Percentiles rank a stretch among this genome's conserved stretches.
These are phyloP conservation scores for Ischnus inquisitorius DNA, from an alignment of 2,888 invertebrate genomes.

Conservation along the genomic window DNA sequence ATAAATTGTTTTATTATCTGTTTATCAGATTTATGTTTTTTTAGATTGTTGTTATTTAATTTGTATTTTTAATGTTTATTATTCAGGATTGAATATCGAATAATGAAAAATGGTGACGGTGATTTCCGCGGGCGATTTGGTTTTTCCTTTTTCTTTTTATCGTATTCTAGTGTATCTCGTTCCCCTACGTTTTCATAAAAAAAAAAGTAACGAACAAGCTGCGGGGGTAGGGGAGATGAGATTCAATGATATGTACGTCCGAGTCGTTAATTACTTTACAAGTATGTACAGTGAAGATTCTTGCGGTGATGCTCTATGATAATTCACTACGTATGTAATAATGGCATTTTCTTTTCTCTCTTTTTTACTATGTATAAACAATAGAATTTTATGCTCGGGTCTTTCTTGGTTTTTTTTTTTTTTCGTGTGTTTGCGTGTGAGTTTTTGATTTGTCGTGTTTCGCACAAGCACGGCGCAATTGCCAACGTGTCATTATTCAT, in stretches of 20 bases:
- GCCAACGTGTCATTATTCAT: constrained; percentile 75
- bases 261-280: constrained; percentile 60
- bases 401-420: constrained; percentile 24
- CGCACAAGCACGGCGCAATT: constrained; percentile 62
- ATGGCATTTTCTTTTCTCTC: background rate
- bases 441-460: constrained; percentile 12
- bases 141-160: background rate
- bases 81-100: no score
- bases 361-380: constrained; percentile 16
- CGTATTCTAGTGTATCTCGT: constrained; percentile 26
- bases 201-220: constrained; percentile 52
- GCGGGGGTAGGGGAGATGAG: constrained; percentile 9
- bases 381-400: constrained; percentile 24
- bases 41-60: no score
- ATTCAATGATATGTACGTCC: constrained; percentile 66
- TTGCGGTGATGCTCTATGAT: constrained; percentile 51
- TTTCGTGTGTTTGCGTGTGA: constrained; percentile 1
- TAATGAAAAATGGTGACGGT: background rate
- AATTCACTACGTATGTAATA: background rate
- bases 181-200: background rate
- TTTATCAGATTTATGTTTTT: no score
- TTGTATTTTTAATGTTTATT: no score
- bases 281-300: constrained; percentile 66
- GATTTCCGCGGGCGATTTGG: background rate
- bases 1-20: no score